Conservation (phyloP, 2,113 vertebrate genomes). For the Eonycteris spelaea region DNA sequence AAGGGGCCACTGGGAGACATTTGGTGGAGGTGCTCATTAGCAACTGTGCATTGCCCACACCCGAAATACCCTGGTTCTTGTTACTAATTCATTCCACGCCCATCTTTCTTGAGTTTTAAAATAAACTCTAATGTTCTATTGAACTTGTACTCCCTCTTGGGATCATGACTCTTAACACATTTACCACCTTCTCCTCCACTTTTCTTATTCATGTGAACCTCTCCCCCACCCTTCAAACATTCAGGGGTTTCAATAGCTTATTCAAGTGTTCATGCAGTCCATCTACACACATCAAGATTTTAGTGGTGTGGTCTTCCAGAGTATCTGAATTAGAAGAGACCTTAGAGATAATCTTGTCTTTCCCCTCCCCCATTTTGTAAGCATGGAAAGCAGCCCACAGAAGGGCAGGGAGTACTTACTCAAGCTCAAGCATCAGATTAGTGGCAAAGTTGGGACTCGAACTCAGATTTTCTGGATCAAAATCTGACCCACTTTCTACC, state of each 20-base stretch:
- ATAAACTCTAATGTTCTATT: background rate
- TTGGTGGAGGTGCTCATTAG: constrained; percentile 1
- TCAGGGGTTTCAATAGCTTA: background rate
- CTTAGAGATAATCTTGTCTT: background rate
- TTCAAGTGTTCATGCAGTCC: background rate
- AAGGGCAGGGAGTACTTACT: constrained; percentile 62
- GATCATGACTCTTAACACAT: background rate
- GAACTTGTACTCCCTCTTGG: background rate
- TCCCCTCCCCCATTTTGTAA: background rate
- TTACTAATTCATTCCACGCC: background rate
- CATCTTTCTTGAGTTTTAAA: constrained; percentile 24
- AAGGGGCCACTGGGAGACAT: background rate
- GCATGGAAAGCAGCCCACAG: background rate
- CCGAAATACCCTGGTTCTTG: background rate
- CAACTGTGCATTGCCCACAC: background rate
- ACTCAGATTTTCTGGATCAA: constrained; percentile 67
- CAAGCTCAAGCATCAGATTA: constrained; percentile 72
- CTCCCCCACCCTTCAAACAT: background rate
- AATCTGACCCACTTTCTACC: constrained; percentile 63
- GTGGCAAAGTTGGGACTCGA: constrained; percentile 65
- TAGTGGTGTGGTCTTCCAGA: constrained; percentile 1
- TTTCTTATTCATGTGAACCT: background rate
- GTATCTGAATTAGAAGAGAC: constrained; percentile 24
- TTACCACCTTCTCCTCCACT: background rate
- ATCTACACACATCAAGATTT: background rate